Base-by-base conservation (phyloP, 2,113 vertebrate species). In the Erythrocercus mccallii region DNA sequence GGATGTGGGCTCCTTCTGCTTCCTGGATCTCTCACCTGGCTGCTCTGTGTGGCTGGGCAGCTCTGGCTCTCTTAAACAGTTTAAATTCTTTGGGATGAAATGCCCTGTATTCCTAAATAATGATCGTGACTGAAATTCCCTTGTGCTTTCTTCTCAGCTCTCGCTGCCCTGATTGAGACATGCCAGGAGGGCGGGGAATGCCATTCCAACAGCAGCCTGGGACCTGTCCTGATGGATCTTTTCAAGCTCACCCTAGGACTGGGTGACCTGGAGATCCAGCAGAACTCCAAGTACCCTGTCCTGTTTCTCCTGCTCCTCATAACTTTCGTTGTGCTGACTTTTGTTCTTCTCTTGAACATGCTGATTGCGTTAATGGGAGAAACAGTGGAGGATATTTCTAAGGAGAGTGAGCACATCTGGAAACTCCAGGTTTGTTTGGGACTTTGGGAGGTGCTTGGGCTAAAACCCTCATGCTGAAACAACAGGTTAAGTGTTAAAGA, bases 321-420 rank as follows among this genome's bases (percentile, higher is more conserved):
- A 70, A 97, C 97, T 72, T 98, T 97, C 0, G 98, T 98, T 20
- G 98, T 98, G 92, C 86, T 98, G 73, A 98, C 98, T 76, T 98
- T 98, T 5, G 98, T 98, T 66, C 98, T 98, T 10, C 98, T 98
- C 61, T 95, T 98, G 44, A 98, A 98, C 90, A 98, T 98, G 98
- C 96, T 98, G 62, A 98, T 98, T 25, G 98, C 98, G 0, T 71
- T 98, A 37, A 98, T 98, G 98, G 98, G 98, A 65, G 98, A 98
- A 87, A 98, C 98, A 0, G 98, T 98, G 76, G 98, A 98, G 81
- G 98, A 98, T 3, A 97, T 98, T 81, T 98, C 98, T 33, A 98
- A 98, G 66, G 98, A 98, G 92, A 98, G 98, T 0, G 98, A 98
- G 87, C 98, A 98, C 44, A 98, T 98, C 94, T 98, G 98, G 98